Conservation (phyloP, 2,113 vertebrate species). For the Oreotrochilus melanogaster region DNA sequence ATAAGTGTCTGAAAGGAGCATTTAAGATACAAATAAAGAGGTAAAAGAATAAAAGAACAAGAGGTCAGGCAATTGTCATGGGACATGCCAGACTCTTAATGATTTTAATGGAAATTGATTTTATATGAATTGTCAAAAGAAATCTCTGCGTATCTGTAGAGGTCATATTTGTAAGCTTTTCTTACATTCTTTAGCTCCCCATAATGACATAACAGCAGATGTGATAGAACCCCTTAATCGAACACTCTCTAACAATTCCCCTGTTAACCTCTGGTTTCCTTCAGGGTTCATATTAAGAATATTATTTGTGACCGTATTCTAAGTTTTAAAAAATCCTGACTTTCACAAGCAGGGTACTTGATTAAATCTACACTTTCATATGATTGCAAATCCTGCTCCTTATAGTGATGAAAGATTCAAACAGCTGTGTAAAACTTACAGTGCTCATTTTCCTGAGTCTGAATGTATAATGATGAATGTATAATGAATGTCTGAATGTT, state of each 20-base stretch:
- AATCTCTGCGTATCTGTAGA: background rate
- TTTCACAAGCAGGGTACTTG: background rate
- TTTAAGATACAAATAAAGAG: background rate
- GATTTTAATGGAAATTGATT: background rate
- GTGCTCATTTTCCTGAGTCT: background rate
- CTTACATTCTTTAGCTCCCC: background rate
- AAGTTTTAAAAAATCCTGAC: fast-evolving
- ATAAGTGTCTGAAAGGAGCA: background rate
- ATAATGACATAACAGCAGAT: background rate
- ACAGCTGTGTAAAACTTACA: background rate
- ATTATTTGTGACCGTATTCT: background rate
- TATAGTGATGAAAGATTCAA: background rate
- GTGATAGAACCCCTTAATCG: background rate
- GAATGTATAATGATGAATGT: background rate
- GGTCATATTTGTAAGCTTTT: background rate
- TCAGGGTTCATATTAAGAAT: background rate
- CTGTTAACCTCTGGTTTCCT: background rate
- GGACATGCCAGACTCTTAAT: background rate
- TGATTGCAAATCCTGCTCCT: background rate
- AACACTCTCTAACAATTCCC: background rate
- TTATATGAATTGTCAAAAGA: background rate
- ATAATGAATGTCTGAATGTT: no score
- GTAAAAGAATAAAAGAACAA: background rate
- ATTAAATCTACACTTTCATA: background rate
- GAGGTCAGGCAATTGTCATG: background rate